Conservation (phyloP, 1,140 invertebrate species). For the Eueides isabella region DNA sequence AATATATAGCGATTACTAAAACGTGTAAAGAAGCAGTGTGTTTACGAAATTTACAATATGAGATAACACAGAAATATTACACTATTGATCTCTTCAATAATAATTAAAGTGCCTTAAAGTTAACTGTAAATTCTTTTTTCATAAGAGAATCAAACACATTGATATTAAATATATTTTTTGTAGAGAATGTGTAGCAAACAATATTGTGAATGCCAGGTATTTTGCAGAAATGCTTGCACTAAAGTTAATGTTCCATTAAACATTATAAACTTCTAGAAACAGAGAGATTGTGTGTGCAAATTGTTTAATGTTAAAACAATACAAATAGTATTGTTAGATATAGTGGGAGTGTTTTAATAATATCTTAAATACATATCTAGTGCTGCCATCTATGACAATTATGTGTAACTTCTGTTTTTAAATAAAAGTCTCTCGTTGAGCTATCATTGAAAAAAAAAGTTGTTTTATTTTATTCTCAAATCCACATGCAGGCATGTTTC, state of each 20-base stretch:
- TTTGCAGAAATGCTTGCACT: background rate
- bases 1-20: constrained; percentile 27
- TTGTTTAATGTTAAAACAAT: no score
- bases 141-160: constrained; percentile 9
- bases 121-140: background rate
- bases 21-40: constrained; percentile 26
- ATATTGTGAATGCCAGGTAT: background rate
- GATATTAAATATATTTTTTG: constrained; percentile 12
- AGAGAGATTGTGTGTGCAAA: no score
- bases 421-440: no score
- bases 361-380: no score
- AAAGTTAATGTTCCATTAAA: background rate
- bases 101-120: background rate
- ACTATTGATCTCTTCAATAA: constrained; percentile 18
- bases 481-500: no score
- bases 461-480: no score
- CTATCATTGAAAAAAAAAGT: no score
- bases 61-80: constrained; percentile 5
- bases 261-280: constrained; percentile 1
- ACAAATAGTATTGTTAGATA: no score
- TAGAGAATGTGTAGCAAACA: background rate
- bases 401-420: no score
- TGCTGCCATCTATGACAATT: no score
- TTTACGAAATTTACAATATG: constrained; percentile 19
- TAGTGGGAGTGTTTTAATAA: no score